phyloP scores from a whole-genome alignment of 1,140 invertebrate species.

The Wasmannia auropunctata region DNA sequence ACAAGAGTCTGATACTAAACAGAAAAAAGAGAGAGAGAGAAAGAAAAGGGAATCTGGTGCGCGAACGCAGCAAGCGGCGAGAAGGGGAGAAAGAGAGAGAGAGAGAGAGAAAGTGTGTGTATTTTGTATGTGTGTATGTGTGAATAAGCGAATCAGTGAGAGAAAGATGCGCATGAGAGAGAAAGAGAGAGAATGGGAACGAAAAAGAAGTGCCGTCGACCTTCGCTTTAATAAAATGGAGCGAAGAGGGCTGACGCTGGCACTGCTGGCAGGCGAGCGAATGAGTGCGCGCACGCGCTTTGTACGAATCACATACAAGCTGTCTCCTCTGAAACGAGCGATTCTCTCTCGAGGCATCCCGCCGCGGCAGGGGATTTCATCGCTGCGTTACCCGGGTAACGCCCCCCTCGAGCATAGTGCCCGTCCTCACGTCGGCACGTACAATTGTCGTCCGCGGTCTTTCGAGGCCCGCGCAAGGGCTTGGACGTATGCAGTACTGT shows the following conservation, averaged over 20 bases:
- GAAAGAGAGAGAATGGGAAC: neutral
- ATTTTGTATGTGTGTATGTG: neutral
- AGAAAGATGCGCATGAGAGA: neutral
- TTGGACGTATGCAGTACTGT: constrained; percentile 35
- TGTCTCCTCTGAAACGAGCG: constrained; percentile 50
- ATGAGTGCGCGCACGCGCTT: constrained; percentile 31
- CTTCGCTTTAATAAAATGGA: constrained; percentile 65
- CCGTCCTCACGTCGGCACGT: constrained; percentile 17
- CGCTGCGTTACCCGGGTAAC: constrained; percentile 62
- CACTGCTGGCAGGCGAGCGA: neutral
- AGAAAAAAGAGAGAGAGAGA: constrained; percentile 6
- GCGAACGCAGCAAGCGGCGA: neutral
- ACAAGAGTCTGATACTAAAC: constrained; percentile 10
- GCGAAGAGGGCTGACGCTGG: constrained; percentile 48
- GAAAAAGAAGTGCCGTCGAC: constrained; percentile 41
- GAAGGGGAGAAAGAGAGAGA: neutral
- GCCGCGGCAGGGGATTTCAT: constrained; percentile 15
- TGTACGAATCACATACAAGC: constrained; percentile 55
- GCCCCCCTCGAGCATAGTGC: constrained; percentile 26
- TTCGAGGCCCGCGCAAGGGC: constrained; percentile 1
- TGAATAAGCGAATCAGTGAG: neutral
- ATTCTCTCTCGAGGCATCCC: constrained; percentile 33
- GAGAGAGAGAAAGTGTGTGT: neutral
- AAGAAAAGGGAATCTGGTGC: neutral
- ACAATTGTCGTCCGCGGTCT: constrained; percentile 12